A percentile compares a stretch with the other conserved stretches of the same genome.
Conservation (phyloP, 2,888 invertebrate genomes). For the Sphinx pinastri region DNA sequence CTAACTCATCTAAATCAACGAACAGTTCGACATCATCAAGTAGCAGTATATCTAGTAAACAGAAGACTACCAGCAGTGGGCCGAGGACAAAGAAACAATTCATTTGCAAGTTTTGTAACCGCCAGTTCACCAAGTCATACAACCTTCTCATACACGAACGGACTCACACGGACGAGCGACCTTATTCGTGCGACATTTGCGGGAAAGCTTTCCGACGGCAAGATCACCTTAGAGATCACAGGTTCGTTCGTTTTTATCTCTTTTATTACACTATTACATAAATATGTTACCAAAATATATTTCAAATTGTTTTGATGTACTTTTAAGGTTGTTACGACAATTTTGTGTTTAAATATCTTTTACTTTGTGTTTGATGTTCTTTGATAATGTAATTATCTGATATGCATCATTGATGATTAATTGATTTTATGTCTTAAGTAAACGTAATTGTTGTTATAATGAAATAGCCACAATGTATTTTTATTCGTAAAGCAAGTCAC, state of each 20-base stretch:
- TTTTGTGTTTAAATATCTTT: neutral
- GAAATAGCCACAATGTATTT: neutral
- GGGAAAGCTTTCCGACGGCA: constrained; percentile 98
- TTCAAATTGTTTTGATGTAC: neutral
- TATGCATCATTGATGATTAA: neutral
- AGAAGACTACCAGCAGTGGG: constrained; percentile 82
- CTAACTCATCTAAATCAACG: constrained; percentile 76
- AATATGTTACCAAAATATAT: neutral
- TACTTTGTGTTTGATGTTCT: neutral
- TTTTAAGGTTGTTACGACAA: neutral
- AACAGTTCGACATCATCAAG: constrained; percentile 77
- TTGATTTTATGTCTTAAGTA: neutral
- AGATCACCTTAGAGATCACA: constrained; percentile 97
- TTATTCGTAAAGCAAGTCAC: neutral
- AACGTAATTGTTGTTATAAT: neutral
- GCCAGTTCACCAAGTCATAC: constrained; percentile 99
- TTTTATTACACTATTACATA: neutral
- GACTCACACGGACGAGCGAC: constrained; percentile 98
- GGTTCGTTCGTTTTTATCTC: constrained; percentile 80
- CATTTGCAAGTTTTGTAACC: constrained; percentile 98
- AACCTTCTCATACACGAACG: constrained; percentile 98
- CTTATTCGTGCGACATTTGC: constrained; percentile 99
- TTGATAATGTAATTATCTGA: neutral
- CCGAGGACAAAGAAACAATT: constrained; percentile 98
- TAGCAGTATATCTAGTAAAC: constrained; percentile 76